Evolutionary conservation across 2,113 vertebrate genomes (phyloP), one percentile per base, ranked within the genome.

Genomic region (Dipodomys merriami): DNA sequence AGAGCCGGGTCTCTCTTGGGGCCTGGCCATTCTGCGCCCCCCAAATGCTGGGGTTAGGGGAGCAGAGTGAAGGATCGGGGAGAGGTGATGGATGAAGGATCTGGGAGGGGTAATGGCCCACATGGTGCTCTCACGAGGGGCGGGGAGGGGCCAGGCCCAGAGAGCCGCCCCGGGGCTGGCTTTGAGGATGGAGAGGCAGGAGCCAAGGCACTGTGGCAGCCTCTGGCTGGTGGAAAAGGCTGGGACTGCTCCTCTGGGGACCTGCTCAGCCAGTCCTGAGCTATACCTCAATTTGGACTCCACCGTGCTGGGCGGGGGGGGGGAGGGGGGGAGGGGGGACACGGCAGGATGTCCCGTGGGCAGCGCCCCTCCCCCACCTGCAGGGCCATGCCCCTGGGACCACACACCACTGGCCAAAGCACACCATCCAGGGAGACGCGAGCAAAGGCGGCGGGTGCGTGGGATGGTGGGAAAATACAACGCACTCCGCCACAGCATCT

Each of bases 271-370:
- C 49, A 53, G 49, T 53, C 49, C 49, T 12, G 49, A 53, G 49
- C 11, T 53, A 11, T 53, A 13, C 8, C 49, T 11, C 12, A 9
- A 12, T 9, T 8, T 35, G 33, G 71, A 8, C 33, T 72, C 71
- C n/a, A 18, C 19, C 6, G 67, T 12, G 8, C 19, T 10, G 27
- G 18, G 49, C 12, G 3, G 49, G 7, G 2, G 22, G 5, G 11
- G 12, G 2, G 22, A 4, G 11, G 12, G 1, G 20, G 18, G 62
- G n/a, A 7, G 6, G 39, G 35, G 35, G 39, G 39, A 5, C 11
- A 12, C 0, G 39, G 60, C 5, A 23, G 25, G n/a, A 29, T 0
- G 0, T 13, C 27, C n/a, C 0, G 3, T 1, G 20, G 22, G 8
- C n/a, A 33, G 27, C 20, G 39, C 39, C 39, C 39, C 39, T 39